Percentiles rank a stretch among this genome's conserved stretches.
phyloP scores from a whole-genome alignment of 2,888 invertebrate genomes.

The Drosophila emarginata region DNA sequence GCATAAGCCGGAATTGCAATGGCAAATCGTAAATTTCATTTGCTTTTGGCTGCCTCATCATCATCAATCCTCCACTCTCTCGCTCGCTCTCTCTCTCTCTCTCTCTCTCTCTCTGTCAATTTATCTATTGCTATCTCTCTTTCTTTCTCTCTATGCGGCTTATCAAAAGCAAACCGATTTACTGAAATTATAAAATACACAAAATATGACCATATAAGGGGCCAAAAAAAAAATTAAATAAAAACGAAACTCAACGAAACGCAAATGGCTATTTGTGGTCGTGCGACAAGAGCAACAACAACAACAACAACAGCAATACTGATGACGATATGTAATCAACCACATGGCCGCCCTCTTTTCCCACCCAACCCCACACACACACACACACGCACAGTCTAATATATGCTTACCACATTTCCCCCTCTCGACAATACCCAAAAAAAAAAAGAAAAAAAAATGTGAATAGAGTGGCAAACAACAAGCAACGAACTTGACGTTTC shows the following conservation, averaged over 20 bases:
- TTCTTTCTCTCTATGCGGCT: constrained; percentile 29
- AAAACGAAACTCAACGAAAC: constrained; percentile 23
- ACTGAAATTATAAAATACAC: constrained; percentile 39
- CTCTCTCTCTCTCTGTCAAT: not conserved
- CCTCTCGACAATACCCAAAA: constrained; percentile 5
- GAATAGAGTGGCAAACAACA: constrained; percentile 8
- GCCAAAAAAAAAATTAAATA: constrained; percentile 27
- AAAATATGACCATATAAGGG: constrained; percentile 72
- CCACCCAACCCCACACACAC: constrained; percentile 26
- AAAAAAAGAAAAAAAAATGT: constrained; percentile 14
- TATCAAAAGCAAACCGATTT: constrained; percentile 43
- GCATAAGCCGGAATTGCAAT: constrained; percentile 68
- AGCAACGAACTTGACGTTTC: constrained; percentile 22
- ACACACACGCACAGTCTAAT: constrained; percentile 15
- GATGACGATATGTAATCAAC: constrained; percentile 57
- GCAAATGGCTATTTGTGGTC: constrained; percentile 54
- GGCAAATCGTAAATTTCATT: constrained; percentile 43
- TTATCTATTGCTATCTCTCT: not conserved
- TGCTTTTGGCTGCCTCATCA: constrained; percentile 19
- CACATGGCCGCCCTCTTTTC: constrained; percentile 32
- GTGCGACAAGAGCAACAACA: constrained; percentile 34
- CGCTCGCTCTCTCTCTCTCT: constrained; percentile 2
- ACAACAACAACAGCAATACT: constrained; percentile 33
- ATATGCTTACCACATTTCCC: constrained; percentile 3
- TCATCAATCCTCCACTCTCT: constrained; percentile 9